Evolutionary conservation across 2,797 vertebrate genomes (phyloP), one percentile per base, ranked within the genome.

Genomic region (Lepilemur septentrionalis): DNA sequence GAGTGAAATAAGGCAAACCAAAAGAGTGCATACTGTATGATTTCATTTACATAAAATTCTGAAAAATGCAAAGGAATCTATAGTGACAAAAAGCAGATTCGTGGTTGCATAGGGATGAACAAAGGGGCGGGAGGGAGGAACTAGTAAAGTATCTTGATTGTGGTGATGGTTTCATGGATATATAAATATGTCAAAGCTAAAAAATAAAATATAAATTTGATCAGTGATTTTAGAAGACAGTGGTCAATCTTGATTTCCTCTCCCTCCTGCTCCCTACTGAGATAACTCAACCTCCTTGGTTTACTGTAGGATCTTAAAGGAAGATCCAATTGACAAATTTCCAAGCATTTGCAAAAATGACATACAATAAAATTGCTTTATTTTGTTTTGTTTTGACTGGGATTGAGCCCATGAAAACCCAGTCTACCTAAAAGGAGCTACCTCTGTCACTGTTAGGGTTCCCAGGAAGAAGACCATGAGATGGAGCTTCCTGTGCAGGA

Each of bases 21-120:
- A 75, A 86, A 79, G 18, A 84, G 32, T 38, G 17, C 30, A 57
- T 41, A 72, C 22, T 57, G 57, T 52, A 50, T 43, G 30, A 65
- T 94, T 92, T 35, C 3, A 85, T 63, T 96, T 88, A 82, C 46
- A 43, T 65, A 87, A 96, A 76, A 84, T 87, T 87, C 73, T 94
- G 35, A 89, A 89, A 79, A 82, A 82, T 52, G 4, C 57, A 91
- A 72, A 69, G 3, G 5, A 94, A 75, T 83, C 43, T 92, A 41
- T 70, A 81, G 43, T 83, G 32, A 96, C 81, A 89, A 52, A 83
- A 95, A 94, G 38, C 43, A 92, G 48, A 46, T 91, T 52, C 32
- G n/a, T n/a, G 18, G 52, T 63, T 90, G 9, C 38, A 73, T 28
- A 20, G 18, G 30, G 30, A 82, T 65, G 17, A 2, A 14, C 4